Conservation (phyloP, 2,888 invertebrate species). For the Gasteruption jaculator region DNA sequence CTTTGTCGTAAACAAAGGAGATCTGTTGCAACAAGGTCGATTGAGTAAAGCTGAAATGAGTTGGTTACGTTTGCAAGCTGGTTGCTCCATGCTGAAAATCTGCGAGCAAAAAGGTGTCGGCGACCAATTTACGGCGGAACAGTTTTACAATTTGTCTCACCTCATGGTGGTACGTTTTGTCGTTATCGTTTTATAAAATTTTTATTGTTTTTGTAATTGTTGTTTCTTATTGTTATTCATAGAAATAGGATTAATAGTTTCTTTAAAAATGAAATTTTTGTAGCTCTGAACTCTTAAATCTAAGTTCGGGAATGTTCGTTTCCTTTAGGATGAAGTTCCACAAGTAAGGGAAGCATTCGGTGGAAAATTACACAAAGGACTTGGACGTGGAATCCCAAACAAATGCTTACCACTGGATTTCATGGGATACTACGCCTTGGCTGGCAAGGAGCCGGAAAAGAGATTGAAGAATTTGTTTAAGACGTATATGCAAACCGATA, state of each 20-base stretch:
- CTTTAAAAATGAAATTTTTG: no score
- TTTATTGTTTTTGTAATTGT: slow-evolving; percentile 9
- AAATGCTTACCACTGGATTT: slow-evolving; percentile 93
- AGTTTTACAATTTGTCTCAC: slow-evolving; percentile 89
- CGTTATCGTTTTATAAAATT: slow-evolving; percentile 12
- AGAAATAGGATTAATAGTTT: background rate
- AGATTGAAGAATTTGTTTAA: slow-evolving; percentile 66
- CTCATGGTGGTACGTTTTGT: slow-evolving; percentile 72
- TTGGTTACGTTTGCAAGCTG: slow-evolving; percentile 86
- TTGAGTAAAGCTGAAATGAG: slow-evolving; percentile 86
- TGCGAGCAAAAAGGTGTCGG: slow-evolving; percentile 96
- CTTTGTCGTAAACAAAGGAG: slow-evolving; percentile 89
- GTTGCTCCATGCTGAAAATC: slow-evolving; percentile 93
- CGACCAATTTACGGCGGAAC: slow-evolving; percentile 90
- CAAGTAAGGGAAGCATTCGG: slow-evolving; percentile 88
- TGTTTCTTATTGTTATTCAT: slow-evolving; percentile 4
- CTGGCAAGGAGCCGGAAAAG: slow-evolving; percentile 82
- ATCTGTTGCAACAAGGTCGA: slow-evolving; percentile 73
- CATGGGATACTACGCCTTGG: slow-evolving; percentile 91
- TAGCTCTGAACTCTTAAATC: no score
- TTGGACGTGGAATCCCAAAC: slow-evolving; percentile 76
- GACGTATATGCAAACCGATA: slow-evolving; percentile 83
- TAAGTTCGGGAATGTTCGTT: no score
- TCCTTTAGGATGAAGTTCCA: slow-evolving; percentile 67
- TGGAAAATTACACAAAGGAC: slow-evolving; percentile 87